phyloP scores from a whole-genome alignment of 2,797 vertebrate genomes.

The Podarcis siculus region DNA sequence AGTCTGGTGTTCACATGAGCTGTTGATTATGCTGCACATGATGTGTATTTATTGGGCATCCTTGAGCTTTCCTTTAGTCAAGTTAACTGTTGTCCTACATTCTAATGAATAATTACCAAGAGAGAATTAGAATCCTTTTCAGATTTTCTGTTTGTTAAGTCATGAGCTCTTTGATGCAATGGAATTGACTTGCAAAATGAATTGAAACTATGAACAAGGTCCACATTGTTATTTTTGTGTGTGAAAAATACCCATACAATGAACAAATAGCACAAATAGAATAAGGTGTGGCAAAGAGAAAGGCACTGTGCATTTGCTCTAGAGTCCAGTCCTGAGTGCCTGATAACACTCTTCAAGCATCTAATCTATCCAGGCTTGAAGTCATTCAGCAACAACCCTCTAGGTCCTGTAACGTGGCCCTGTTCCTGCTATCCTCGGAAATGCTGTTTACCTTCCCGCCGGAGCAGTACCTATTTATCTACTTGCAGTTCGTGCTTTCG shows the following conservation, averaged over 20 bases:
- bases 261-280: background rate
- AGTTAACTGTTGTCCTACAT: slow-evolving; percentile 71
- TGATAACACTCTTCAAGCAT: background rate
- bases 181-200: slow-evolving; percentile 1
- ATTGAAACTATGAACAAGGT: background rate
- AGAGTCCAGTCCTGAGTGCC: background rate
- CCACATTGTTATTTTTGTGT: background rate
- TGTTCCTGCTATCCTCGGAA: background rate
- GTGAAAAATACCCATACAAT: background rate
- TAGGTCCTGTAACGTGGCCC: background rate
- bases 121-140: slow-evolving; percentile 76
- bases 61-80: slow-evolving; percentile 70
- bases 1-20: slow-evolving; percentile 76
- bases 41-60: slow-evolving; percentile 70
- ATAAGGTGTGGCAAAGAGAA: background rate
- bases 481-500: no score
- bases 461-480: no score
- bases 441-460: no score
- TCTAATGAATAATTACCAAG: slow-evolving; percentile 72
- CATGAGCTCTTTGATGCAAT: background rate
- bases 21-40: slow-evolving; percentile 72
- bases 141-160: slow-evolving; percentile 75
- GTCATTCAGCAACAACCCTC: background rate
- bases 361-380: background rate
- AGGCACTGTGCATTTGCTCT: background rate